Percentiles rank a stretch among this genome's conserved stretches.
phyloP scores from a whole-genome alignment of 2,888 invertebrate genomes.

The Caenorhabditis sp. region DNA sequence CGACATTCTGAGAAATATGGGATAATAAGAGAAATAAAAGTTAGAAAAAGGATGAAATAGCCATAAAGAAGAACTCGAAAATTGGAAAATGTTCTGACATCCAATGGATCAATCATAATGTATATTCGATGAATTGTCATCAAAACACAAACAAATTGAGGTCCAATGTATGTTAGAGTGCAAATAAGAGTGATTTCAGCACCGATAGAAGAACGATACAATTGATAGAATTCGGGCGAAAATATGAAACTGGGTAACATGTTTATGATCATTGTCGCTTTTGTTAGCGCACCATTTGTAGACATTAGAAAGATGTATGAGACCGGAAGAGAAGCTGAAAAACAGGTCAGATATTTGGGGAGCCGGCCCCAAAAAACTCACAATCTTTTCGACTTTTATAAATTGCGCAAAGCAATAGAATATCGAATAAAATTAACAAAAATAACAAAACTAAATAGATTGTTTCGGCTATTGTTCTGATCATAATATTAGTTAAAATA shows the following conservation, averaged over 20 bases:
- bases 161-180: background rate
- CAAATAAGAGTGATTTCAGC: background rate
- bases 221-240: background rate
- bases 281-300: background rate
- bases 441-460: background rate
- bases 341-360: background rate
- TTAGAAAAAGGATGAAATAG: background rate
- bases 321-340: background rate
- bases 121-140: slow-evolving; percentile 2
- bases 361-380: background rate
- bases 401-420: background rate
- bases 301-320: background rate
- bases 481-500: background rate
- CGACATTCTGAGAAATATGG: background rate
- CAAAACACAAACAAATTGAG: background rate
- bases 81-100: background rate
- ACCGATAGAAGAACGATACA: background rate
- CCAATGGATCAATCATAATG: background rate
- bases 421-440: background rate
- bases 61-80: background rate
- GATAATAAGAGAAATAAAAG: background rate
- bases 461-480: background rate
- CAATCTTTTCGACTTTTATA: background rate
- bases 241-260: background rate
- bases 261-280: background rate